These are phyloP conservation scores for Thinocorus orbignyianus DNA, from an alignment of 2,113 vertebrate species.

Conservation along the genomic window DNA sequence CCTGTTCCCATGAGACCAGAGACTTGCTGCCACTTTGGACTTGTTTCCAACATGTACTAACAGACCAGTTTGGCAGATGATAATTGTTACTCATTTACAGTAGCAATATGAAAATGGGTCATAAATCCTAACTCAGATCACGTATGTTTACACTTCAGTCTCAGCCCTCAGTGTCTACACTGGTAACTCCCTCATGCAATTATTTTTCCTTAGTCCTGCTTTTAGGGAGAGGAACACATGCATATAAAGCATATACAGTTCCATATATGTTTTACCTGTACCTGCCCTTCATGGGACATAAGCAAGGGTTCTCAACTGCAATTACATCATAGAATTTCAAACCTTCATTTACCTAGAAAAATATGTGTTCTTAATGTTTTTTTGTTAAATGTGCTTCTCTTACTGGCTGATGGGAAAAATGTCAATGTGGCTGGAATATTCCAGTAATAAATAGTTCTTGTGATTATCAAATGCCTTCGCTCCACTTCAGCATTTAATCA, in stretches of 20 bases:
- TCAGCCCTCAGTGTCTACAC: neutral
- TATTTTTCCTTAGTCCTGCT: neutral
- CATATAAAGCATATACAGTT: neutral
- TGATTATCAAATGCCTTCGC: neutral
- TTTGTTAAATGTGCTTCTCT: constrained; percentile 11
- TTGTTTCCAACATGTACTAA: neutral
- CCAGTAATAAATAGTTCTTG: constrained; percentile 33
- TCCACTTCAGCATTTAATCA: constrained; percentile 51
- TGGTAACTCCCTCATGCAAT: neutral
- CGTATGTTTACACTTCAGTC: neutral
- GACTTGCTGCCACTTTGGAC: neutral
- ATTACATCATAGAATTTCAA: neutral
- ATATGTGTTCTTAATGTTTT: neutral
- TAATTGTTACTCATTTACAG: neutral
- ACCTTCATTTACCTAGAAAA: neutral
- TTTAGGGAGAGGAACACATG: neutral
- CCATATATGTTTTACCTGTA: neutral
- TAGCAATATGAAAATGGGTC: neutral
- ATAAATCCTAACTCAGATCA: neutral
- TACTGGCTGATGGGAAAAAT: neutral
- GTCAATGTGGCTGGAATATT: neutral
- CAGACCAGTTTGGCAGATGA: neutral
- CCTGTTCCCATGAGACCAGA: neutral
- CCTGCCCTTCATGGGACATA: neutral
- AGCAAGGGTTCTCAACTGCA: neutral